A percentile compares a stretch with the other conserved stretches of the same genome.
phyloP scores from a whole-genome alignment of 2,113 vertebrate species.

The Hippocampus mohnikei region DNA sequence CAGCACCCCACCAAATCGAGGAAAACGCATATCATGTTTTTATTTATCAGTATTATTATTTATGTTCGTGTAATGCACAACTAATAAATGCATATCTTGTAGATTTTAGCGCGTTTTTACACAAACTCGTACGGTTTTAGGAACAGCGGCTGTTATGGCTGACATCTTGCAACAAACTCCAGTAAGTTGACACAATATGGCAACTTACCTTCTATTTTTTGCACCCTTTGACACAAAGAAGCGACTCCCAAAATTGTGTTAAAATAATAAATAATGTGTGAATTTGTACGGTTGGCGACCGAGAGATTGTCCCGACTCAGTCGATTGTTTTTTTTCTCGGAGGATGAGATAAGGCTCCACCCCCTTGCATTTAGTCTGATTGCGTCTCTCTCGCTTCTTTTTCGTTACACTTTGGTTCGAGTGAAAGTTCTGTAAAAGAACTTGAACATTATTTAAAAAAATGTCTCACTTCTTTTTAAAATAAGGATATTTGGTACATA shows the following conservation, averaged over 20 bases:
- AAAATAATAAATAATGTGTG: neutral
- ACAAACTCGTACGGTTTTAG: neutral
- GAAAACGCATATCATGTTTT: neutral
- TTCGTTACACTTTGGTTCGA: neutral
- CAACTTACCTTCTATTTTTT: constrained; percentile 5
- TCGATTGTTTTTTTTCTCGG: constrained; percentile 1
- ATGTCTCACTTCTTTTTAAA: no score
- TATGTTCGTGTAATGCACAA: neutral
- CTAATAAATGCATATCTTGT: neutral
- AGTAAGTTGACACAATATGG: neutral
- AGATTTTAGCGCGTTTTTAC: neutral
- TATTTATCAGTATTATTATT: neutral
- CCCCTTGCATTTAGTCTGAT: neutral
- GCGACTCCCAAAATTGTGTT: neutral
- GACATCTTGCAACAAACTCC: neutral
- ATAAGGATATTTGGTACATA: no score
- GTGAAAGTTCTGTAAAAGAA: neutral
- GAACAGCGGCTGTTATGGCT: neutral
- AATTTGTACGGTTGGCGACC: neutral
- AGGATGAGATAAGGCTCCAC: neutral
- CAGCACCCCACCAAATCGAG: neutral
- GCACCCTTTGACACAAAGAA: neutral
- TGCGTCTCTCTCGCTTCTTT: neutral
- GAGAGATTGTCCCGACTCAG: neutral
- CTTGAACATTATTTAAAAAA: no score